phyloP scores from a whole-genome alignment of 2,888 invertebrate species.

The Bombylius discolor region DNA sequence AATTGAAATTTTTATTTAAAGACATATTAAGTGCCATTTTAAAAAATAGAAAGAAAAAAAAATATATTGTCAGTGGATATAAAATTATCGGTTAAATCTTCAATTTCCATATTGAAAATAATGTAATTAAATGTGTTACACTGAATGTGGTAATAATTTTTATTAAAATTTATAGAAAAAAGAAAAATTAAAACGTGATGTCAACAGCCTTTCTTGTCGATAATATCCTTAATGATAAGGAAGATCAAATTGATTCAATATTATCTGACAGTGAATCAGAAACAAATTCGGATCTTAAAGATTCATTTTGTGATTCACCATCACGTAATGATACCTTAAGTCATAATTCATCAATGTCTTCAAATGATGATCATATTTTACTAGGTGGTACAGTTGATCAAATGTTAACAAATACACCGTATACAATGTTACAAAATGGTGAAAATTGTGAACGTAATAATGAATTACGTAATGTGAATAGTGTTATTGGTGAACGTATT shows the following conservation, averaged over 20 bases:
- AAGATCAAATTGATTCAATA: constrained; percentile 19
- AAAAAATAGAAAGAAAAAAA: no score
- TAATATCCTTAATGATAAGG: constrained; percentile 32
- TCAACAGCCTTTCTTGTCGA: constrained; percentile 35
- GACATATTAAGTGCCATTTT: no score
- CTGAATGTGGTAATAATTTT: no score
- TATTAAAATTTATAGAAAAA: no score
- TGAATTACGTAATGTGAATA: neutral
- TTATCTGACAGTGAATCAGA: constrained; percentile 20
- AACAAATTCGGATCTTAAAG: constrained; percentile 21
- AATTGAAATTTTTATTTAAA: no score
- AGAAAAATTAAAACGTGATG: constrained; percentile 17
- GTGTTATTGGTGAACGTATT: constrained; percentile 4
- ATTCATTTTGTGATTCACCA: constrained; percentile 21
- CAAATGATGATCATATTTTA: constrained; percentile 12
- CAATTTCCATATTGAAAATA: no score
- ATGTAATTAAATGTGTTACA: no score
- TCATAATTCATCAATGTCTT: constrained; percentile 22
- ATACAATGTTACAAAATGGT: constrained; percentile 5
- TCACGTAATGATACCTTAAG: constrained; percentile 21
- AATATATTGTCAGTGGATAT: no score
- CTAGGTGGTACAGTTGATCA: constrained; percentile 1
- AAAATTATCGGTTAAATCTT: no score
- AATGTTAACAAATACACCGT: neutral
- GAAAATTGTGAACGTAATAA: neutral